These are phyloP conservation scores for Papilio polytes DNA, from an alignment of 1,140 invertebrate genomes.

Conservation along the genomic window DNA sequence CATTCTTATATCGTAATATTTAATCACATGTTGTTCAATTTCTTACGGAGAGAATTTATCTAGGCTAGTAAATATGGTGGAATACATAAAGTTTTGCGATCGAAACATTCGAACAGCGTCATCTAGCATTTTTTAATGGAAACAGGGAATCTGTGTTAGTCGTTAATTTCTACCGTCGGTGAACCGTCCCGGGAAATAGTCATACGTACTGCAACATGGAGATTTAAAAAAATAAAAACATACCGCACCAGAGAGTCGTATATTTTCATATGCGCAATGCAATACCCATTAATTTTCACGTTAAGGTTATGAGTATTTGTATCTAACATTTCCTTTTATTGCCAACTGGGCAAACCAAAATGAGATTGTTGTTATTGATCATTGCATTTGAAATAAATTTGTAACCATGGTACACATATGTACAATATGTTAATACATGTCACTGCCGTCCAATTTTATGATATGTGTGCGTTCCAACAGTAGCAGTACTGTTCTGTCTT, in stretches of 20 bases:
- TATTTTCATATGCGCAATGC: slow-evolving; percentile 5
- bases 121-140: not conserved
- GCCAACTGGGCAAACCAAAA: not conserved
- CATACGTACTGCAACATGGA: not conserved
- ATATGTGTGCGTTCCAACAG: not conserved
- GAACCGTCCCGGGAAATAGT: slow-evolving; percentile 2
- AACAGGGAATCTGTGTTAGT: not conserved
- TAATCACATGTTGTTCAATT: not conserved
- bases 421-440: too few relatives aligned
- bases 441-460: too few relatives aligned
- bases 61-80: not conserved
- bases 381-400: too few relatives aligned
- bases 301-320: not conserved
- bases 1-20: not conserved
- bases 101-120: not conserved
- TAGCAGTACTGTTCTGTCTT: not conserved
- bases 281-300: slow-evolving; percentile 7
- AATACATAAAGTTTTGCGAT: not conserved
- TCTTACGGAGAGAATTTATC: not conserved
- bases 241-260: not conserved
- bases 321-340: not conserved
- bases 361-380: not conserved
- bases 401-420: too few relatives aligned
- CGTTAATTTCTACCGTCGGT: not conserved
- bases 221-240: not conserved